Evolutionary conservation across 2,113 vertebrate genomes (phyloP), one percentile per base, ranked within the genome.

Genomic region (Capreolus pygargus): DNA sequence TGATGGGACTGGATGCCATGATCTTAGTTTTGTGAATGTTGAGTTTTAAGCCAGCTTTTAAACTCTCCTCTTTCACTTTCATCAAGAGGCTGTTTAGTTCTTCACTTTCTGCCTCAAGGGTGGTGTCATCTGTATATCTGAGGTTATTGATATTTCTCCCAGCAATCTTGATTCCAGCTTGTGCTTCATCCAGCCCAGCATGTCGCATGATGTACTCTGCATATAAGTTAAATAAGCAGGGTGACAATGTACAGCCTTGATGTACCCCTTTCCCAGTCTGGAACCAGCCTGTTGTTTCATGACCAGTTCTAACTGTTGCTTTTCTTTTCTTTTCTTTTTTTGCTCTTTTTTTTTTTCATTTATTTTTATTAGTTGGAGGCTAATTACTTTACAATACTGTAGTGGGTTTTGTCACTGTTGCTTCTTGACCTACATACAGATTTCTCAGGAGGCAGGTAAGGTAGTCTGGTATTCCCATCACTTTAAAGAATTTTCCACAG

Each of bases 401-500:
- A 45, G 45, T 45, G 45, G 45, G 7, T 45, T 45, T 45, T 45
- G 45, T 45, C 45, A 36, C 9, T 70, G n/a, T 36, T 70, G 17
- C 17, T 70, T 70, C n/a, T 70, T 70, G n/a, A 70, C n/a, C 5
- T 70, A 36, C n/a, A 36, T 36, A 70, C n/a, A 36, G 4, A 21
- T 36, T 70, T 70, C n/a, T 70, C 64, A 70, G 64, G n/a, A 36
- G 9, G 9, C 19, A 36, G 64, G n/a, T 36, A 36, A 23, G 5
- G n/a, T 70, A 21, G n/a, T 23, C 19, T 23, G 64, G 64, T 36
- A 36, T 70, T 36, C 19, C 9, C 19, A 0, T 36, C 10, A 5
- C n/a, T 70, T 36, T 36, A 23, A 70, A 67, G n/a, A 70, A 36
- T 70, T 70, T 70, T 70, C 64, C n/a, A 36, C 19, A 70, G 19